phyloP scores from a whole-genome alignment of 2,113 vertebrate genomes.

The Pluvialis apricaria region DNA sequence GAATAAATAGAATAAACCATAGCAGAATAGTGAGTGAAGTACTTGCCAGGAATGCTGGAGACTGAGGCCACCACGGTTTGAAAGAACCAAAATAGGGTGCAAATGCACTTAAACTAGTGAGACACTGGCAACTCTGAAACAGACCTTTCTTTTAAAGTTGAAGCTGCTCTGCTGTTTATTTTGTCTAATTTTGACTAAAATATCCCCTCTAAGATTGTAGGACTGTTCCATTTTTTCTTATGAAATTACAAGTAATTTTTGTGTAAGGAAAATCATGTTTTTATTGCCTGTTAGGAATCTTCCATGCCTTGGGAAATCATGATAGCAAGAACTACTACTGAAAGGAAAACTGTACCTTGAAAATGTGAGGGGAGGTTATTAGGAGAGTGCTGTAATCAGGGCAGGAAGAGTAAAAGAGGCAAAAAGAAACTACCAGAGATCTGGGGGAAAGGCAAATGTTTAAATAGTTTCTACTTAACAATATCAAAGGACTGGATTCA shows the following conservation, averaged over 20 bases:
- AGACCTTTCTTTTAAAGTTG: neutral
- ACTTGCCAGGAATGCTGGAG: neutral
- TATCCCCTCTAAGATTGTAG: neutral
- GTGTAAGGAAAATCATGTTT: neutral
- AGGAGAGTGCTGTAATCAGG: neutral
- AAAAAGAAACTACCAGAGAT: neutral
- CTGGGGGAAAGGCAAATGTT: neutral
- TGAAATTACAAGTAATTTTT: neutral
- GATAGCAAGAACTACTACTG: neutral
- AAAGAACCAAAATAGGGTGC: neutral
- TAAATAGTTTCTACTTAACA: neutral
- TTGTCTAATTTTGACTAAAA: neutral
- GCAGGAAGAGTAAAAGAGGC: neutral
- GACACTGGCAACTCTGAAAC: neutral
- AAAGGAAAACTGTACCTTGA: neutral
- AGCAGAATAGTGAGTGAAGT: neutral
- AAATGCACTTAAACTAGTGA: neutral
- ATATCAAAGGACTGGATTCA: neutral
- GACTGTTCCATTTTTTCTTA: neutral
- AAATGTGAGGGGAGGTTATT: neutral
- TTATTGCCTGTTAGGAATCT: neutral
- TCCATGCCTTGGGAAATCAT: neutral
- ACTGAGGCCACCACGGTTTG: neutral
- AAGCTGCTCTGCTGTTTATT: neutral
- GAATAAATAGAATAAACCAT: neutral